Conservation (phyloP, 1,140 invertebrate species). For the Bombus affinis region DNA sequence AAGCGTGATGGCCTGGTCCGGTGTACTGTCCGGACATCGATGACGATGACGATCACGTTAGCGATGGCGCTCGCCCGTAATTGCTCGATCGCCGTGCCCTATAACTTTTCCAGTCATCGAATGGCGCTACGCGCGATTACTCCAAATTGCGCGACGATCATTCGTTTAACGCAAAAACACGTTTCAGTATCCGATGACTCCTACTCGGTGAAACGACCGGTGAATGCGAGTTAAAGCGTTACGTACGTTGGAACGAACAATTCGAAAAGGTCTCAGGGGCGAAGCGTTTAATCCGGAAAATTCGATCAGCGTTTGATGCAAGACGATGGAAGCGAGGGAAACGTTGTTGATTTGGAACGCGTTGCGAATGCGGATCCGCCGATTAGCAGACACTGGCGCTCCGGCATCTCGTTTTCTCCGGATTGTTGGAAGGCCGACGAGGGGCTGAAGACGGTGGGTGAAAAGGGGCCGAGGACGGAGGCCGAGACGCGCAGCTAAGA, state of each 20-base stretch:
- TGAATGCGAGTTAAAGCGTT: background rate
- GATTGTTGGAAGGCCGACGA: background rate
- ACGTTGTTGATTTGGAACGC: constrained; percentile 16
- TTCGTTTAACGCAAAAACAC: background rate
- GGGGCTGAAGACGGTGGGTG: constrained; percentile 57
- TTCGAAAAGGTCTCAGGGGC: background rate
- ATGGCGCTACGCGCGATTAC: background rate
- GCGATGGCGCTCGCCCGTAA: constrained; percentile 66
- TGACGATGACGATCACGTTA: constrained; percentile 73
- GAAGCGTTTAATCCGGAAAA: constrained; percentile 35
- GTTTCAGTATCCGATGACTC: background rate
- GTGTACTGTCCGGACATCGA: constrained; percentile 49
- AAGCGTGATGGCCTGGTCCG: constrained; percentile 72
- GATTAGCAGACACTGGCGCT: constrained; percentile 67
- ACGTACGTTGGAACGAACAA: background rate
- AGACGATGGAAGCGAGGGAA: background rate
- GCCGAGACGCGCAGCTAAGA: constrained; percentile 71
- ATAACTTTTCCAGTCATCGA: constrained; percentile 25
- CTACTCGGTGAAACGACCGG: background rate
- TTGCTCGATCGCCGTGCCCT: constrained; percentile 69
- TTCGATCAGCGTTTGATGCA: constrained; percentile 25
- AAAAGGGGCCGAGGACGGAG: constrained; percentile 21
- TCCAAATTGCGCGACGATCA: background rate
- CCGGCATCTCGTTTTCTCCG: background rate
- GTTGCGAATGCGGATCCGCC: constrained; percentile 42